Evolutionary conservation across 92 coral and sea anemone genomes (phyloP).

Genomic region (Actinostola sp.): DNA sequence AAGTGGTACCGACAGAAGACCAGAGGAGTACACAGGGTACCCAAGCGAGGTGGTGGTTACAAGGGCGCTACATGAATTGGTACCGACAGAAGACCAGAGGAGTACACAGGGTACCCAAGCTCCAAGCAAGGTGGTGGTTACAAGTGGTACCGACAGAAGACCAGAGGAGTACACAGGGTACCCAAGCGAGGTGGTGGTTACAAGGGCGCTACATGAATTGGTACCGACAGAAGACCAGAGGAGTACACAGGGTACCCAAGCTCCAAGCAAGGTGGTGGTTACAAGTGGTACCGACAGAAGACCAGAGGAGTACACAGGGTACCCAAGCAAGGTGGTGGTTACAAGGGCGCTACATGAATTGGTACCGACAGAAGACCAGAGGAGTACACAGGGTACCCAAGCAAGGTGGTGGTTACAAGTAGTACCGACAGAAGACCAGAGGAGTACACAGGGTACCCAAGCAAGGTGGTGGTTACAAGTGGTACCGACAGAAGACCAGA

Average conservation of each 20-base stretch:
- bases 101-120: neutral
- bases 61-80: neutral
- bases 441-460: too few relatives aligned
- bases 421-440: neutral
- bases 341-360: too few relatives aligned
- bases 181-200: too few relatives aligned
- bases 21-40: too few relatives aligned
- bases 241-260: too few relatives aligned
- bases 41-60: neutral
- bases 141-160: slow-evolving; percentile 64
- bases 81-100: neutral
- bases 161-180: slow-evolving; percentile 96
- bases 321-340: too few relatives aligned
- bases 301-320: too few relatives aligned
- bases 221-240: too few relatives aligned
- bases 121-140: neutral
- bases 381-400: slow-evolving; percentile 82
- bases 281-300: too few relatives aligned
- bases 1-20: neutral
- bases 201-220: too few relatives aligned
- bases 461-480: neutral
- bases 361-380: slow-evolving; percentile 73
- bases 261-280: too few relatives aligned
- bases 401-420: neutral
- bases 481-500: neutral